Base-by-base conservation (phyloP, 1,140 invertebrate species). In the Amphibalanus amphitrite region DNA sequence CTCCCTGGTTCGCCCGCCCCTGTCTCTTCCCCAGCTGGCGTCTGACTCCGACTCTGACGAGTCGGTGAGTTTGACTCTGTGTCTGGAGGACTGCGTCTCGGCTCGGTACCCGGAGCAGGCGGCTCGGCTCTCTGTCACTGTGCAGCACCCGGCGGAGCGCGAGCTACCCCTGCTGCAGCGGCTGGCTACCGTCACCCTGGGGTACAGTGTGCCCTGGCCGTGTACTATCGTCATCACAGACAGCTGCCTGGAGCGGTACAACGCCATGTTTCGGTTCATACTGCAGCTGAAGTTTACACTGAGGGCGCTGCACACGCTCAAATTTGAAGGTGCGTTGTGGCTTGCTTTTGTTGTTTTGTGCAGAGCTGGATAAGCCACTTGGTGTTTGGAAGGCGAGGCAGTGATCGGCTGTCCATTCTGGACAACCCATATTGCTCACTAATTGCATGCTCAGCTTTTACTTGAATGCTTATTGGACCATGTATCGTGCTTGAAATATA, bases 51-150 rank as follows among this genome's bases (percentile, higher is more conserved):
- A 81, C 78, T 79, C 69, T 74, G 83, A 80, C 70, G 78, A 82
- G 72, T 76, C 81, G 4, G 78, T 81, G 10, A 79, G 78, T 67
- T 76, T 86, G 23, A 83, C 83, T 15, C 77, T 80, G 71, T 79
- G 81, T 67, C 76, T 86, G 10, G 82, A 84, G 73, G 84, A 84
- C 76, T 78, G 82, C n/a, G 73, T 85, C 25, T 82, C 83, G 20
- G 77, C 80, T 70, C 79, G 82, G 64, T 83, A 81, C 79, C 79
- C 81, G 40, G 79, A 84, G 38, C 78, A 81, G 72, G 80, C 76
- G 74, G 6, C 47, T 20, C 77, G 77, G 28, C 82, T 81, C 79
- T 81, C 47, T 13, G 47, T 59, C 13, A 59, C 47, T 8, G 10
- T 59, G 10, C 13, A 20, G 13, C 13, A 23, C 47, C 47, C 47